Conservation (phyloP, 2,113 vertebrate species). For the Xenopus laevis region DNA sequence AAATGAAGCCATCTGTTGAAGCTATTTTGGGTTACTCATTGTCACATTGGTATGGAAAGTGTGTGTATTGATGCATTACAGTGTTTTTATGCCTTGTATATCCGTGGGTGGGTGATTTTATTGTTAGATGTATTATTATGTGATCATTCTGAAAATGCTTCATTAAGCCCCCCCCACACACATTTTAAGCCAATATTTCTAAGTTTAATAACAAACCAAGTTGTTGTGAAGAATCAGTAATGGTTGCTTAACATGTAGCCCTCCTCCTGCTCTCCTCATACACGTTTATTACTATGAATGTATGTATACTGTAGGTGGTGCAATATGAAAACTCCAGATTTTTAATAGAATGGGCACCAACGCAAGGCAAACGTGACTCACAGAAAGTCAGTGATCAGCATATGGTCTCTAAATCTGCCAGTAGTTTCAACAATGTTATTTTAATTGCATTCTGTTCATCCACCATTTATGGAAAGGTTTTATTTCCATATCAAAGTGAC, state of each 20-base stretch:
- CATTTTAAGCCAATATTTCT: too few species aligned
- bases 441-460: background rate
- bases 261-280: too few species aligned
- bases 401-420: background rate
- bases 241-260: too few species aligned
- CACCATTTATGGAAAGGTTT: background rate
- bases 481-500: background rate
- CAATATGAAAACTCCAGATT: too few species aligned
- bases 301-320: too few species aligned
- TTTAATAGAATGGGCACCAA: too few species aligned
- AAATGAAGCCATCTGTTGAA: constrained; percentile 20
- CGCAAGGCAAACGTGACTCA: background rate
- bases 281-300: too few species aligned
- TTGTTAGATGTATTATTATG: background rate
- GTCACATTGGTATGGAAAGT: constrained; percentile 20
- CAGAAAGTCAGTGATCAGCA: background rate
- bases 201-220: too few species aligned
- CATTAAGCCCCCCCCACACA: too few species aligned
- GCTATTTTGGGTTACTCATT: background rate
- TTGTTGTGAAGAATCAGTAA: too few species aligned
- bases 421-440: background rate
- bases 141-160: too few species aligned
- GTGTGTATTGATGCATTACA: constrained; percentile 10
- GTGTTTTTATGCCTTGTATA: background rate
- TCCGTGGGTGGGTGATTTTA: background rate